Base-by-base conservation (phyloP, 2,113 vertebrate genomes). In the Saccopteryx bilineata region DNA sequence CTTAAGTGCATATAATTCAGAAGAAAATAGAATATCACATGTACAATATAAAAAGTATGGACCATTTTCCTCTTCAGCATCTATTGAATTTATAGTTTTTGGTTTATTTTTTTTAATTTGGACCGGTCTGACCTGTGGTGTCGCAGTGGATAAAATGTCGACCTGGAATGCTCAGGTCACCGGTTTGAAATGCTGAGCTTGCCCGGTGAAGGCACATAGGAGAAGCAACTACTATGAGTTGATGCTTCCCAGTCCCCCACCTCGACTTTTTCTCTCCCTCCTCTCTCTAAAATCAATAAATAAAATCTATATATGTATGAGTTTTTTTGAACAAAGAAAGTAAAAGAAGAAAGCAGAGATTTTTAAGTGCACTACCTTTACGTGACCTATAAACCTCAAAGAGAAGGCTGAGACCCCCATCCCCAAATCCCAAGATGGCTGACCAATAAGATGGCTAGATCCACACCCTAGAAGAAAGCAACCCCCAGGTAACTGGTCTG, bases 101-200 rank as follows among this genome's bases (percentile, higher is more conserved):
- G 39, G n/a, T n/a, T n/a, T n/a, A n/a, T n/a, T n/a, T 81, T 89
- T 92, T 89, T 76, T 63, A 71, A 76, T 71, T 87, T 65, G 50
- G 54, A 39, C 39, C 39, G 39, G 39, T 39, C 39, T 39, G 39
- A 39, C 3, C 39, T 39, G 39, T 39, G 39, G 39, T 39, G 39
- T 2, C 39, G 39, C 39, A 39, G 39, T 39, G 39, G 39, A 39
- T 39, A 39, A 39, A 39, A 39, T 39, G 39, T 39, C 39, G 39
- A 39, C 39, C 39, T 39, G 39, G 39, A 39, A 39, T 39, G 39
- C 39, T 39, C 2, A 39, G 39, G 39, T 39, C 39, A 39, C 39
- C 39, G 39, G 39, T 39, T 39, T 39, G 39, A 39, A 39, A 39
- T 3, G 3, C 39, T 39, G 39, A 3, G 39, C 39, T 39, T 39